These are phyloP conservation scores for Lithobates pipiens DNA, from an alignment of 2,797 vertebrate species.

Conservation along the genomic window DNA sequence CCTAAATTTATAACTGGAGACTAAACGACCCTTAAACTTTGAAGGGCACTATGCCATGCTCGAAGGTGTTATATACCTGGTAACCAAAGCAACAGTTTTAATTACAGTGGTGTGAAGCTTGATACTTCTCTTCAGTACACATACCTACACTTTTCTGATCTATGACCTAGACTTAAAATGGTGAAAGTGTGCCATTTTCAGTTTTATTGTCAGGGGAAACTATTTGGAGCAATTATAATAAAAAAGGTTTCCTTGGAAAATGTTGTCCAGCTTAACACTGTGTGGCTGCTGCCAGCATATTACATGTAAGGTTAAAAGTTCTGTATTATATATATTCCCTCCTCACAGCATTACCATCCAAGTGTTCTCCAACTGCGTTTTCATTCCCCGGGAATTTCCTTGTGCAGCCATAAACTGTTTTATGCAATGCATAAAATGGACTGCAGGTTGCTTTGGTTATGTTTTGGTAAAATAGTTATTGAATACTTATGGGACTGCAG, in stretches of 20 bases:
- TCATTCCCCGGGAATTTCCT: constrained; percentile 71
- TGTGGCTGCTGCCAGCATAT: constrained; percentile 64
- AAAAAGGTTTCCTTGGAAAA: constrained; percentile 57
- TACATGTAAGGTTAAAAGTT: constrained; percentile 67
- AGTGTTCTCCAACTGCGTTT: constrained; percentile 66
- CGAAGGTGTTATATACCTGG: constrained; percentile 49
- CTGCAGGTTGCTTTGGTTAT: constrained; percentile 56
- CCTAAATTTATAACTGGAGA: constrained; percentile 19
- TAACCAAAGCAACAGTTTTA: constrained; percentile 45
- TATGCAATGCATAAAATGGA: constrained; percentile 61
- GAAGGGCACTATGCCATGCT: constrained; percentile 24
- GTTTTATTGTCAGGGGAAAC: constrained; percentile 46
- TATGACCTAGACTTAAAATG: constrained; percentile 48
- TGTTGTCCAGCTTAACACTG: constrained; percentile 61
- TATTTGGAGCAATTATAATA: constrained; percentile 60
- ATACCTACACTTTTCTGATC: constrained; percentile 32
- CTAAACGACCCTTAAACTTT: constrained; percentile 46
- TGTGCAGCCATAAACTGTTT: constrained; percentile 65
- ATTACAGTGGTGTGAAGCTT: constrained; percentile 43
- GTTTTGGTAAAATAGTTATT: constrained; percentile 59
- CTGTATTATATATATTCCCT: constrained; percentile 63
- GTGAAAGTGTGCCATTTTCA: constrained; percentile 56
- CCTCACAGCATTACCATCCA: constrained; percentile 65
- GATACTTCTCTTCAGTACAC: constrained; percentile 41
- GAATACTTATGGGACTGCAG: background rate